Conservation (phyloP, 2,888 invertebrate species). For the Omphaloscelis lunosa region DNA sequence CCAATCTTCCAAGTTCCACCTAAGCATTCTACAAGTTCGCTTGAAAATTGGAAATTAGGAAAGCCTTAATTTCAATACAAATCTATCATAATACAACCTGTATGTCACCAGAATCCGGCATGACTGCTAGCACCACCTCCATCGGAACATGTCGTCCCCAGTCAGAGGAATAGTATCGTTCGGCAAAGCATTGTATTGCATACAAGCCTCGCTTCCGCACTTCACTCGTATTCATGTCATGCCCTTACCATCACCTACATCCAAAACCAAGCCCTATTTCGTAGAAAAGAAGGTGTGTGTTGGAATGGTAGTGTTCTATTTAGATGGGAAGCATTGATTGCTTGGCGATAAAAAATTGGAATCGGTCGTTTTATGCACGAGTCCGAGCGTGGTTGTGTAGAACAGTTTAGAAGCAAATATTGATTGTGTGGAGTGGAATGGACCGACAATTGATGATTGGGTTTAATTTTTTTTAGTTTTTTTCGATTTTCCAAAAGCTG, state of each 20-base stretch:
- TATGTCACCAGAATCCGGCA: neutral
- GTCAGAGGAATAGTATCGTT: slow-evolving; percentile 12
- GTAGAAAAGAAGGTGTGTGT: neutral
- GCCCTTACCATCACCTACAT: neutral
- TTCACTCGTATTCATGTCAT: slow-evolving; percentile 49
- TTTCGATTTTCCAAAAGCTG: neutral
- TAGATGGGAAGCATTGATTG: slow-evolving; percentile 46
- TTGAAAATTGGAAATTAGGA: too few relatives aligned
- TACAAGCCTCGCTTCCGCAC: slow-evolving; percentile 24
- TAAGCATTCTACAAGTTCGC: neutral
- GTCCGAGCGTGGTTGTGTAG: slow-evolving; percentile 4
- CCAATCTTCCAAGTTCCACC: neutral
- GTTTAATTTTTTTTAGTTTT: neutral
- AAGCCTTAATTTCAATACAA: neutral
- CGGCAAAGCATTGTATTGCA: slow-evolving; percentile 33
- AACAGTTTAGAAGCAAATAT: slow-evolving; percentile 37
- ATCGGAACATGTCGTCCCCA: neutral
- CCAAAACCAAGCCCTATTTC: slow-evolving; percentile 4
- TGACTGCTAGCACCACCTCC: neutral
- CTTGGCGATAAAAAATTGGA: slow-evolving; percentile 52
- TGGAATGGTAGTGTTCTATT: slow-evolving; percentile 1
- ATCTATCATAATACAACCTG: neutral
- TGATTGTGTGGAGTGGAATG: slow-evolving; percentile 7
- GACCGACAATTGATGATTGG: neutral
- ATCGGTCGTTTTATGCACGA: slow-evolving; percentile 32